Percentiles rank a stretch among this genome's conserved stretches.
These are phyloP conservation scores for Hydrophis major DNA, from an alignment of 2,797 vertebrate species.

Conservation along the genomic window DNA sequence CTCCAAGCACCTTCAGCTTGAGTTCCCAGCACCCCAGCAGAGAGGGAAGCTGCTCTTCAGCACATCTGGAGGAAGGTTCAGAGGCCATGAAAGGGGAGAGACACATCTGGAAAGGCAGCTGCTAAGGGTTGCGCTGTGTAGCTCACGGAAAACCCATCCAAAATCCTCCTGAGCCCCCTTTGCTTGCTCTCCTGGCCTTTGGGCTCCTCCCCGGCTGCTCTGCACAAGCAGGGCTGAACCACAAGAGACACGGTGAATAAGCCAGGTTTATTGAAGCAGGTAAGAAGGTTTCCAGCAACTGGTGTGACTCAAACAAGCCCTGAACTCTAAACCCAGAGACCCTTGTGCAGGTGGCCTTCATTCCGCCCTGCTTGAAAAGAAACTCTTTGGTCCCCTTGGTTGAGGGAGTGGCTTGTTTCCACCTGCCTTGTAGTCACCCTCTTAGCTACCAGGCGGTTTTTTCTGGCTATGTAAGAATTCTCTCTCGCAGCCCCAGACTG, in stretches of 20 bases:
- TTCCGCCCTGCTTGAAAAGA: background rate
- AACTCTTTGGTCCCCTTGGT: background rate
- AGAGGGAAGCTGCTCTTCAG: background rate
- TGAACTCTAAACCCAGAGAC: background rate
- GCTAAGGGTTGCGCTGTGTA: background rate
- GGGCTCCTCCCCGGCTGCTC: background rate
- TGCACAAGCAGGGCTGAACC: background rate
- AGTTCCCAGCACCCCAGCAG: background rate
- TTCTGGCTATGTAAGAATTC: background rate
- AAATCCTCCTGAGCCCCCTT: background rate
- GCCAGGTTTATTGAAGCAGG: background rate
- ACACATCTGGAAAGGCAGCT: background rate
- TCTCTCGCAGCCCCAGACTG: background rate
- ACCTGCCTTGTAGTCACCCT: background rate
- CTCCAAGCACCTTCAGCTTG: background rate
- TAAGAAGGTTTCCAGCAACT: background rate
- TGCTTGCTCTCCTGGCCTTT: background rate
- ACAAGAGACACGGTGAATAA: background rate
- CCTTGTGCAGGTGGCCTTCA: background rate
- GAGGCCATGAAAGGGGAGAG: background rate
- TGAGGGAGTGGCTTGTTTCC: background rate
- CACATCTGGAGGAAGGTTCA: background rate
- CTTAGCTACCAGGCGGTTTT: background rate
- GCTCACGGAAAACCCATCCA: background rate
- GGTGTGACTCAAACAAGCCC: background rate